phyloP scores from a whole-genome alignment of 2,113 vertebrate genomes.

The Catharus fuscescens region DNA sequence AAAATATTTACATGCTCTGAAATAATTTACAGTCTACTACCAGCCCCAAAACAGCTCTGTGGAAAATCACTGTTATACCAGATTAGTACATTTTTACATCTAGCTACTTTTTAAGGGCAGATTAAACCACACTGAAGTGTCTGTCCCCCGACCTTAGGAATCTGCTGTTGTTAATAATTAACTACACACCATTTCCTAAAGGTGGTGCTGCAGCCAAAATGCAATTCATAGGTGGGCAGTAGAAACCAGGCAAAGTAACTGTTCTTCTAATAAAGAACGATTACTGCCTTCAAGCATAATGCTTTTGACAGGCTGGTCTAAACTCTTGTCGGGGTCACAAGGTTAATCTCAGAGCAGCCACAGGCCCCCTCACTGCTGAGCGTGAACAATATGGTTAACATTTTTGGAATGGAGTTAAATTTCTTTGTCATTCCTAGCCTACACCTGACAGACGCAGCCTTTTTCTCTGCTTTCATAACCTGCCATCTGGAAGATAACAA shows the following conservation, averaged over 20 bases:
- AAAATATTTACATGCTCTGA: neutral
- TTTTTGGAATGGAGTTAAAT: conserved; percentile 59
- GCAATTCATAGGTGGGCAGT: conserved; percentile 3
- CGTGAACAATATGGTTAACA: conserved; percentile 57
- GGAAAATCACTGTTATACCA: neutral
- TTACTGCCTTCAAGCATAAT: conserved; percentile 31
- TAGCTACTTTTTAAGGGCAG: neutral
- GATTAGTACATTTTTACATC: neutral
- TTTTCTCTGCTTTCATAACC: conserved; percentile 49
- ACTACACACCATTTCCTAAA: conserved; percentile 29
- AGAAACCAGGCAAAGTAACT: conserved; percentile 30
- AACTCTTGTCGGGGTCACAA: conserved; percentile 56
- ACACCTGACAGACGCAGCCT: conserved; percentile 21
- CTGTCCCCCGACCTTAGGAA: neutral
- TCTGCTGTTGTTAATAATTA: conserved; percentile 24
- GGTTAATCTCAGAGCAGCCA: conserved; percentile 58
- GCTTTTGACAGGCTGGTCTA: conserved; percentile 49
- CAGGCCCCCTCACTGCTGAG: conserved; percentile 42
- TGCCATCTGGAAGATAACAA: conserved; percentile 55
- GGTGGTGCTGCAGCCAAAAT: conserved; percentile 54
- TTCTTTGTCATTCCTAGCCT: conserved; percentile 38
- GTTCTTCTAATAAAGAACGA: conserved; percentile 11
- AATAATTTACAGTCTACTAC: neutral
- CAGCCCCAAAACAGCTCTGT: neutral
- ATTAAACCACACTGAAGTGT: neutral